Percentiles rank a stretch among this genome's conserved stretches.
Conservation (phyloP, 2,888 invertebrate genomes). For the Linnaemya vulpina region DNA sequence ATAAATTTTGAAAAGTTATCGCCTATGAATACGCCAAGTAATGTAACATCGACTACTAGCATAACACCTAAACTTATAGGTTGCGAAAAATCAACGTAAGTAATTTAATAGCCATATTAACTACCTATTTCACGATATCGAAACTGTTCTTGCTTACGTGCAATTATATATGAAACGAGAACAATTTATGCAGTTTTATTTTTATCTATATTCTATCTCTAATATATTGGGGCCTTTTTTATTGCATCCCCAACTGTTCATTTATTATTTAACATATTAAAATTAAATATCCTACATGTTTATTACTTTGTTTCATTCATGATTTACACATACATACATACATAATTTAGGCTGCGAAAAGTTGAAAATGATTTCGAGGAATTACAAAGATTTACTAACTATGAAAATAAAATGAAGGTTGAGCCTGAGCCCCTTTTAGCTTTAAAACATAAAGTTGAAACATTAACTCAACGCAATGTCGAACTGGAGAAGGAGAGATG, state of each 20-base stretch:
- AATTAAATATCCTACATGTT: slow-evolving; percentile 3
- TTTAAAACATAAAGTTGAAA: slow-evolving; percentile 74
- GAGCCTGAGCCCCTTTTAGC: slow-evolving; percentile 75
- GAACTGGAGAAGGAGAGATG: slow-evolving; percentile 74
- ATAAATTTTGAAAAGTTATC: slow-evolving; percentile 71
- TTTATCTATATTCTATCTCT: no score
- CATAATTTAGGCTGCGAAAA: slow-evolving; percentile 82
- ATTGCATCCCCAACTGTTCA: slow-evolving; percentile 11
- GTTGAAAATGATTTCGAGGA: slow-evolving; percentile 85
- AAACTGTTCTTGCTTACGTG: no score
- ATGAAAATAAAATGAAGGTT: slow-evolving; percentile 84
- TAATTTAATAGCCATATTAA: not conserved
- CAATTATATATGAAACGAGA: no score
- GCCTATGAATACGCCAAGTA: slow-evolving; percentile 46
- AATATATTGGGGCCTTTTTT: slow-evolving; percentile 42
- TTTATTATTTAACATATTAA: slow-evolving; percentile 1
- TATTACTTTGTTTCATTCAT: slow-evolving; percentile 25
- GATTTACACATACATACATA: slow-evolving; percentile 5
- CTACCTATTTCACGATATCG: not conserved
- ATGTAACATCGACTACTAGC: slow-evolving; percentile 18
- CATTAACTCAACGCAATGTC: slow-evolving; percentile 72
- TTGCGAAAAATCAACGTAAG: slow-evolving; percentile 54
- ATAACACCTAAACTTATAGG: slow-evolving; percentile 73
- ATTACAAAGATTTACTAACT: slow-evolving; percentile 85
- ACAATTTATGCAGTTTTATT: not conserved